Evolutionary conservation across 1,140 invertebrate genomes (phyloP), one percentile per base, ranked within the genome.

Genomic region (Meloidogyne exigua): DNA sequence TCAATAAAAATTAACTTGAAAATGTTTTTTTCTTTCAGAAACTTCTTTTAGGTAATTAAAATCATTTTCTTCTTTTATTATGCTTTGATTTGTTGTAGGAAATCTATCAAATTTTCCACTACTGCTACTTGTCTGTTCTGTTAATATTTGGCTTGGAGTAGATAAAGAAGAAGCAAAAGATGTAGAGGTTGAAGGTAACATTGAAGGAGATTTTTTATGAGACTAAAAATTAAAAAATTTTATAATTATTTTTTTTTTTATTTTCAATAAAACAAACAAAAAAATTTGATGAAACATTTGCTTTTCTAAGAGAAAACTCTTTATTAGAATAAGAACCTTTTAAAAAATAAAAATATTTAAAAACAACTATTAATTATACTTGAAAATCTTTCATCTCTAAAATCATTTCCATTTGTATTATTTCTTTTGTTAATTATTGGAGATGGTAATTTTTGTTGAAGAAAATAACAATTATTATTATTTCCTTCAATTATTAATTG

Each of bases 291-390:
- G 49, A n/a, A n/a, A 7, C 4, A 57, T 4, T 57, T 57, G 7
- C 49, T n/a, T 57, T 57, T n/a, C 49, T n/a, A 9, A 57, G 10
- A 18, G n/a, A n/a, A 57, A 57, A n/a, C 9, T 57, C 49, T 57
- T 57, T n/a, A n/a, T n/a, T 57, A n/a, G 49, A 57, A n/a, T n/a
- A 57, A 57, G 49, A 57, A 57, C 18, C 49, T 57, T 57, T 57
- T n/a, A 57, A n/a, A 7, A 15, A 32, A 32, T 32, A n/a, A 7
- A 15, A 32, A 32, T 32, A 3, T 44, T 44, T 15, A 57, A 57
- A 57, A 4, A 57, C 4, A n/a, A 2, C 4, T 57, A n/a, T n/a
- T 57, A n/a, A n/a, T 57, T n/a, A n/a, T n/a, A 57, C 49, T 57
- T 57, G 49, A 57, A 57, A 57, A 57, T 57, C n/a, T n/a, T 57